These are phyloP conservation scores for Hypsopygia costalis DNA, from an alignment of 2,888 invertebrate species.

Conservation along the genomic window DNA sequence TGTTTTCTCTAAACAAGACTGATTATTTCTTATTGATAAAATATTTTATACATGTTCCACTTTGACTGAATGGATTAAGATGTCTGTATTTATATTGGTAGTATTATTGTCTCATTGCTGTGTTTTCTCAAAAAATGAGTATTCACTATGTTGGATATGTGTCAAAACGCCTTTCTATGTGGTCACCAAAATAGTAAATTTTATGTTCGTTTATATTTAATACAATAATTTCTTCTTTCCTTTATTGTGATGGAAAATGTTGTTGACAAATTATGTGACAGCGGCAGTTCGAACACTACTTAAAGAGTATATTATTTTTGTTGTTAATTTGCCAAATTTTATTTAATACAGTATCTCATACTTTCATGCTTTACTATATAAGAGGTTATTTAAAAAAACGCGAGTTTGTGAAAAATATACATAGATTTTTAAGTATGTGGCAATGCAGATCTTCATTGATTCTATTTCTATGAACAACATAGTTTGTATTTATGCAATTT, in stretches of 20 bases:
- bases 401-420: constrained; percentile 76
- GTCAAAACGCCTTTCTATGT: constrained; percentile 77
- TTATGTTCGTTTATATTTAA: constrained; percentile 55
- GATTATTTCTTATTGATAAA: constrained; percentile 80
- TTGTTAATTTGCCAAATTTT: constrained; percentile 78
- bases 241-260: constrained; percentile 76
- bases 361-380: constrained; percentile 67
- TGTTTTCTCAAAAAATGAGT: constrained; percentile 64
- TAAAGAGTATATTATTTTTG: constrained; percentile 68
- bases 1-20: constrained; percentile 81
- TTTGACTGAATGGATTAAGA: constrained; percentile 78
- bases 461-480: constrained; percentile 59
- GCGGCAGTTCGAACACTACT: constrained; percentile 63
- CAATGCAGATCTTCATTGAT: constrained; percentile 79
- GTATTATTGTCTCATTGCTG: constrained; percentile 60
- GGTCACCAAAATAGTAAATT: constrained; percentile 71
- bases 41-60: constrained; percentile 78
- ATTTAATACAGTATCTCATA: constrained; percentile 70
- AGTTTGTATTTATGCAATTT: constrained; percentile 68
- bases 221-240: constrained; percentile 61
- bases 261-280: constrained; percentile 77
- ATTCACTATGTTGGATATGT: constrained; percentile 80
- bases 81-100: constrained; percentile 76
- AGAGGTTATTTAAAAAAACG: constrained; percentile 59
- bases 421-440: constrained; percentile 80